Evolutionary conservation across 2,797 vertebrate genomes (phyloP), one percentile per base, ranked within the genome.

Genomic region (Gymnodraco acuticeps): DNA sequence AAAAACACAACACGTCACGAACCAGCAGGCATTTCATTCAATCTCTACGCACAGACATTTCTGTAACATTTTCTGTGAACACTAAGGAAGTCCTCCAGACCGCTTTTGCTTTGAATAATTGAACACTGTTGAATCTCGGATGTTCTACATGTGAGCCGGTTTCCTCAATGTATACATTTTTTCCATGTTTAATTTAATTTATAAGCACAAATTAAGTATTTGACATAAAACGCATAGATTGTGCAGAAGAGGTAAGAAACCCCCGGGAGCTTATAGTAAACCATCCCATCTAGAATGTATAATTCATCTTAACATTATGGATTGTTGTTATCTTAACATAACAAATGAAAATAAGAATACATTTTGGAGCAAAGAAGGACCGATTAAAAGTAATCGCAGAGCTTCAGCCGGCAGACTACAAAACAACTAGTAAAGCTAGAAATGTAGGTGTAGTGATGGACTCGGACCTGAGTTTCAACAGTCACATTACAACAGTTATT

Each of bases 1-100:
- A 86, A 31, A 80, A 76, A 45, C 17, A 83, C n/a, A 61, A 59
- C 2, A 59, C 15, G 31, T 20, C 51, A 63, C 6, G 11, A 7
- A 31, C 9, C 47, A 51, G 2, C 19, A 73, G n/a, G 8, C 0
- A 15, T 15, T 61, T 3, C 31, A 38, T 1, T 5, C 2, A 0
- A 42, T 48, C 16, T 55, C 2, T n/a, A 14, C 20, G 2, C 4
- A 71, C n/a, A 51, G 23, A 3, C 46, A 4, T 65, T 47, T 73
- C 2, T 31, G 31, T 8, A 41, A 27, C 27, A 27, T 27, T 27
- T 27, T 27, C 27, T 27, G 27, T 27, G 27, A 27, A 27, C 27
- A 27, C 27, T 27, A 27, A 27, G 27, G 27, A 27, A 27, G 70
- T 15, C 7, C 15, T 20, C 7, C n/a, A 16, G n/a, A 31, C 17